Evolutionary conservation across 92 coral and sea anemone genomes (phyloP).

Genomic region (Epizoanthus scotinus): DNA sequence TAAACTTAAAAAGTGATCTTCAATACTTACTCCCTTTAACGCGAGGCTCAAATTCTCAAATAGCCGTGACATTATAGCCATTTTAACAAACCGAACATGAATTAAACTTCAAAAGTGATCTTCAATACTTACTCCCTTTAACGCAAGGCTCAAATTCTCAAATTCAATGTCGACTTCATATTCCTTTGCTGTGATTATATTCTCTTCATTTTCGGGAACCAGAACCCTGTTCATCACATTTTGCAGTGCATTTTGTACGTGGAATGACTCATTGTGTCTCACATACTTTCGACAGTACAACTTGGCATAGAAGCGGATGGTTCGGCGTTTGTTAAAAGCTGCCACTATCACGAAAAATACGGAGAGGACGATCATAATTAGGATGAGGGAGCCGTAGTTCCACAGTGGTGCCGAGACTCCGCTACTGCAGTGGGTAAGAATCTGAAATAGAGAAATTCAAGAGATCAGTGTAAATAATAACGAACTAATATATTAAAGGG

Average conservation of each 20-base stretch:
- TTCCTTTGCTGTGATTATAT: slow-evolving; percentile 46
- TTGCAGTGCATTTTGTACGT: slow-evolving; percentile 39
- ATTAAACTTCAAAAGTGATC: neutral
- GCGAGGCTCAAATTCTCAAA: slow-evolving; percentile 82
- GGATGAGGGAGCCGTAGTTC: slow-evolving; percentile 53
- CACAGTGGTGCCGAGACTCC: slow-evolving; percentile 71
- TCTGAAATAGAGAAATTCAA: slow-evolving; percentile 36
- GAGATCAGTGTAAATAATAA: neutral
- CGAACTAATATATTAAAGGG: no score
- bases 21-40: slow-evolving; percentile 65
- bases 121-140: slow-evolving; percentile 62
- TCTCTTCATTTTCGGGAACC: slow-evolving; percentile 35
- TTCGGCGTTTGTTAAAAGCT: slow-evolving; percentile 61
- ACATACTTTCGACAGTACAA: slow-evolving; percentile 44
- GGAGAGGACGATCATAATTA: slow-evolving; percentile 52
- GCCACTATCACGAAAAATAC: slow-evolving; percentile 49
- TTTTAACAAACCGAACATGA: no score
- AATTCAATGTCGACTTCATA: slow-evolving; percentile 63
- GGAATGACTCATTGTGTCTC: slow-evolving; percentile 32
- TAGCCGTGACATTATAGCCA: no score
- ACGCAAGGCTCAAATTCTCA: slow-evolving; percentile 73
- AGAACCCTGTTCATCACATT: slow-evolving; percentile 48
- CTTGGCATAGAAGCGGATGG: slow-evolving; percentile 41
- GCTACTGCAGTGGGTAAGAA: slow-evolving; percentile 57
- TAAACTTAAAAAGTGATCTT: neutral